Evolutionary conservation across 2,113 vertebrate genomes (phyloP).

Genomic region (Saimiri boliviensis): DNA sequence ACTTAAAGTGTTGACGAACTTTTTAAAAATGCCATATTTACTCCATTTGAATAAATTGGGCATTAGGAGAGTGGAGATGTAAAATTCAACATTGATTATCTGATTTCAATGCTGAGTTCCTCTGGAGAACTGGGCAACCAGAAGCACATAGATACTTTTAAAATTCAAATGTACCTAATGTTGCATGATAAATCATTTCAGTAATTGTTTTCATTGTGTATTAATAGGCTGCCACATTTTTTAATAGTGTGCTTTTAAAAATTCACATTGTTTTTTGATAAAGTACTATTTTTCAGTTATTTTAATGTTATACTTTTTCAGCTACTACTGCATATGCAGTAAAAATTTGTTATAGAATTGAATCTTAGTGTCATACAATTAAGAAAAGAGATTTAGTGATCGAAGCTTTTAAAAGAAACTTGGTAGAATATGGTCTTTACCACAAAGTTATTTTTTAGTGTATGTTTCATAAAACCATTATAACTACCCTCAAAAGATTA

Average conservation of each 20-base stretch:
- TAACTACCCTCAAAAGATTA: neutral
- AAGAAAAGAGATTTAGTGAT: neutral
- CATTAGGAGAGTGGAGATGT: neutral
- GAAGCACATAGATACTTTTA: neutral
- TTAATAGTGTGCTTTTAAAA: neutral
- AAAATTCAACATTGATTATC: constrained; percentile 31
- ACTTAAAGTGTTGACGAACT: neutral
- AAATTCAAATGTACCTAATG: neutral
- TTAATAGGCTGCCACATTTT: neutral
- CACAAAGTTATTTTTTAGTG: neutral
- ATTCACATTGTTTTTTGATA: neutral
- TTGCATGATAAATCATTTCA: neutral
- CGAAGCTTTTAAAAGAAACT: neutral
- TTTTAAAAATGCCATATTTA: neutral
- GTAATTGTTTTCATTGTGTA: neutral
- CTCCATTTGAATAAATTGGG: neutral
- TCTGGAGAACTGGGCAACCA: neutral
- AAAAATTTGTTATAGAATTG: neutral
- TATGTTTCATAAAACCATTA: neutral
- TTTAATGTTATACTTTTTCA: neutral
- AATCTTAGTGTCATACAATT: neutral
- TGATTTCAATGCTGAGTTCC: neutral
- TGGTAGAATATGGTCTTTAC: neutral
- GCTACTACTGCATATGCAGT: neutral
- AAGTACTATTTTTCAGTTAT: neutral